Percentiles rank a stretch among this genome's conserved stretches.
Conservation (phyloP, 1,140 invertebrate genomes). For the Drosophila ogumai region DNA sequence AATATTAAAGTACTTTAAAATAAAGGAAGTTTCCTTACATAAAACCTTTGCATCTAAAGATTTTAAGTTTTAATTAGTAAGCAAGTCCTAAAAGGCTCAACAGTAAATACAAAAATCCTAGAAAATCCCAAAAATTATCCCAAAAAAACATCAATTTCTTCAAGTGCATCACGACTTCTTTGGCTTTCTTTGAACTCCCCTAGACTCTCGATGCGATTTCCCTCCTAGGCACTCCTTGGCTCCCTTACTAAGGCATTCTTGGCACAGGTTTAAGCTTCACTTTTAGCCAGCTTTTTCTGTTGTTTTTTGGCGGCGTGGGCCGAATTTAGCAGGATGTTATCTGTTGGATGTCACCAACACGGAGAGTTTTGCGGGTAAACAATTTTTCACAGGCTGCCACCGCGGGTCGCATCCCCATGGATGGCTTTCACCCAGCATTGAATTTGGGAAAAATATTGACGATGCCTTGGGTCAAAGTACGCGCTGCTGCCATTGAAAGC, state of each 20-base stretch:
- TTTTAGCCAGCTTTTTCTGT: constrained; percentile 2
- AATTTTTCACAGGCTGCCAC: constrained; percentile 43
- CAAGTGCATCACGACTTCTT: constrained; percentile 29
- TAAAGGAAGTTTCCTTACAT: too few relatives aligned
- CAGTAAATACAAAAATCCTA: too few relatives aligned
- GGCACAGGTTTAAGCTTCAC: constrained; percentile 12
- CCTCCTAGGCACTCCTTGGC: constrained; percentile 25
- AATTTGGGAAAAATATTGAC: constrained; percentile 58
- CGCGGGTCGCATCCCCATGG: constrained; percentile 29
- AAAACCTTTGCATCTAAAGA: too few relatives aligned
- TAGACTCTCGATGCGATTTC: constrained; percentile 16
- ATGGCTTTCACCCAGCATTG: constrained; percentile 63
- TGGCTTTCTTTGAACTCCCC: constrained; percentile 45
- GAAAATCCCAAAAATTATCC: neutral
- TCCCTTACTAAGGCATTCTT: constrained; percentile 19
- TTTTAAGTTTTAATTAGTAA: too few relatives aligned
- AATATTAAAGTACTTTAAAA: neutral
- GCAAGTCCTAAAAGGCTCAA: neutral
- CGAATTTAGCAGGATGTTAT: constrained; percentile 63
- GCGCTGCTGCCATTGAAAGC: constrained; percentile 55
- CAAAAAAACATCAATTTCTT: neutral
- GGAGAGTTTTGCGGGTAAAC: constrained; percentile 12
- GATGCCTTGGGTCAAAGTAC: constrained; percentile 66
- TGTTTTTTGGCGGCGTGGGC: constrained; percentile 49
- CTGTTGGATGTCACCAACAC: constrained; percentile 59